Conservation (phyloP, 2,888 invertebrate genomes). For the Xanthostigma xanthostigma region DNA sequence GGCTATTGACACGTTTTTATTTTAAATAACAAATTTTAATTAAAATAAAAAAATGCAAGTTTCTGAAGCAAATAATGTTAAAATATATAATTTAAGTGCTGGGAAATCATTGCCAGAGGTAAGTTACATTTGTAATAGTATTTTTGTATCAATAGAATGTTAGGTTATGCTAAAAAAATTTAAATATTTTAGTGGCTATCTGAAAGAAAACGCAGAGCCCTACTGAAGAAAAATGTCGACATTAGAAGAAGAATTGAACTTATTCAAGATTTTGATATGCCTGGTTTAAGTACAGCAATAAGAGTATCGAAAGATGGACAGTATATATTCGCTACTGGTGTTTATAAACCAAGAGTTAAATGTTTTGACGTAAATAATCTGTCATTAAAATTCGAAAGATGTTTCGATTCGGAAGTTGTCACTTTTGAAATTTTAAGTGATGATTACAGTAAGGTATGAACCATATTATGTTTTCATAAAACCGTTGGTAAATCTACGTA, state of each 20-base stretch:
- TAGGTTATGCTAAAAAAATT: constrained; percentile 4
- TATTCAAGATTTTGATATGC: constrained; percentile 99
- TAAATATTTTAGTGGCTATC: constrained; percentile 62
- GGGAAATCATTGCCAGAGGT: constrained; percentile 96
- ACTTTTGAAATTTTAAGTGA: constrained; percentile 85
- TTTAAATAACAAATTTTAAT: neutral
- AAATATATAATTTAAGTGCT: constrained; percentile 93
- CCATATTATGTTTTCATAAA: neutral
- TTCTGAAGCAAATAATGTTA: constrained; percentile 85
- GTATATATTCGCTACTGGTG: constrained; percentile 82
- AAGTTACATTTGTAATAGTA: constrained; percentile 28
- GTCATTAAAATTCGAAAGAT: constrained; percentile 94
- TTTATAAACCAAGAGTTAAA: constrained; percentile 90
- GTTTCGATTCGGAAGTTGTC: constrained; percentile 93
- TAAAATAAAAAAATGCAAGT: constrained; percentile 58
- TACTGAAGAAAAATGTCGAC: constrained; percentile 81
- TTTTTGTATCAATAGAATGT: neutral
- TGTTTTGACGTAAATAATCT: constrained; percentile 94
- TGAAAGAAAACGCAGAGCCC: constrained; percentile 63
- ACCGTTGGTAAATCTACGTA: too few species aligned
- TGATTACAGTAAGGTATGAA: constrained; percentile 83
- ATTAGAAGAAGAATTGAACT: constrained; percentile 83
- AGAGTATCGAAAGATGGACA: constrained; percentile 81
- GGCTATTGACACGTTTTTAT: neutral
- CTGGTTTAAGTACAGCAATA: constrained; percentile 75